A percentile compares a stretch with the other conserved stretches of the same genome.
These are phyloP conservation scores for Pissodes strobi DNA, from an alignment of 1,140 invertebrate species.

Conservation along the genomic window DNA sequence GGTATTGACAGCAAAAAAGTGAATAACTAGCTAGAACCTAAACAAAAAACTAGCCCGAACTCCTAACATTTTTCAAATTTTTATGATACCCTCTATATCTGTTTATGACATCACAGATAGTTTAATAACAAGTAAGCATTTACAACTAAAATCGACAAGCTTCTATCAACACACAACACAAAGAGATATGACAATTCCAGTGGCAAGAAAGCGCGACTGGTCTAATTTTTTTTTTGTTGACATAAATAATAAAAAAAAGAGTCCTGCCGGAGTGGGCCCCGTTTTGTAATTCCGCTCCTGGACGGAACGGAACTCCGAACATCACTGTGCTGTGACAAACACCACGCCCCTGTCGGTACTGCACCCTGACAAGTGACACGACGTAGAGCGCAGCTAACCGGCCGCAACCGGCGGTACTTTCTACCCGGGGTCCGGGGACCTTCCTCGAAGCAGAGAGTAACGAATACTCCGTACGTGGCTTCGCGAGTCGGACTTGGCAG, in stretches of 20 bases:
- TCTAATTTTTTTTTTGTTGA: too few relatives aligned
- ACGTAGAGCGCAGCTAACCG: conserved; percentile 30
- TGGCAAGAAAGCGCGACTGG: too few relatives aligned
- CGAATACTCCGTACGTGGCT: conserved; percentile 35
- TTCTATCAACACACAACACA: too few relatives aligned
- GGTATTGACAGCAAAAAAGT: too few relatives aligned
- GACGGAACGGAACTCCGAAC: conserved; percentile 18
- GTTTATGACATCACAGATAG: too few relatives aligned
- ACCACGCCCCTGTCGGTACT: conserved; percentile 33
- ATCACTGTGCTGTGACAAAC: conserved; percentile 46
- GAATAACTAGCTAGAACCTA: too few relatives aligned
- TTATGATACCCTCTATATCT: too few relatives aligned
- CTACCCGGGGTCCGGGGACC: conserved; percentile 47
- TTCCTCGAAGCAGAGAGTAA: conserved; percentile 35
- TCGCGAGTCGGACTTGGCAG: conserved; percentile 40
- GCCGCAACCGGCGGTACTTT: conserved; percentile 39
- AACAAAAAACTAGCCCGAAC: too few relatives aligned
- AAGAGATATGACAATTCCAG: too few relatives aligned
- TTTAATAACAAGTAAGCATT: too few relatives aligned
- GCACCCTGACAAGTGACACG: conserved; percentile 18
- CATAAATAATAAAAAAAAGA: conserved; percentile 32
- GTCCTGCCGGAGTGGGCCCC: conserved; percentile 41
- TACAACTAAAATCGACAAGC: too few relatives aligned
- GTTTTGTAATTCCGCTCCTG: conserved; percentile 36
- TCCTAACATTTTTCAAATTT: too few relatives aligned